Base-by-base conservation (phyloP, 2,113 vertebrate species). In the Polypterus bichir region DNA sequence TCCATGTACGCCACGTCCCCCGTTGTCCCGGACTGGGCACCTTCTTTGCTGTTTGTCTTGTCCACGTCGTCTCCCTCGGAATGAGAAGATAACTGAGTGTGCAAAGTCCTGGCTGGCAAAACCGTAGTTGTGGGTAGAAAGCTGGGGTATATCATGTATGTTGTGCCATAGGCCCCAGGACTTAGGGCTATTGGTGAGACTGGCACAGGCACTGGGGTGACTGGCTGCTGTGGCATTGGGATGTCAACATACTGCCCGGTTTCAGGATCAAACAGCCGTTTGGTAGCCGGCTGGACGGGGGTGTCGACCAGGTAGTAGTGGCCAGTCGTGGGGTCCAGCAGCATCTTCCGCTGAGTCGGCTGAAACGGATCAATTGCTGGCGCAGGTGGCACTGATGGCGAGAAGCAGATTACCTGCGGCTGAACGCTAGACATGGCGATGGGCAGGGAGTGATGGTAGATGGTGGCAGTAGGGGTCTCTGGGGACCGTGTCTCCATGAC, bases 221-320 rank as follows among this genome's bases (percentile, higher is more conserved):
- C 73, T 1, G 85, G 75, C 60, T 81, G 82, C 69, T 83, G 90
- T 0, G 83, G 76, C 76, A 98, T 55, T 0, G 94, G 91, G 44
- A 98, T 83, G 2, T 98, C 93, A 65, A 97, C 91, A 3, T 94
- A 98, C 72, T 97, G 94, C 4, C 94, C 91, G 0, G 92, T 97
- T 70, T 98, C 93, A 0, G 95, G 95, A 69, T 98, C 94, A 62
- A 92, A 97, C 3, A 97, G 89, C 59, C 94, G 86, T 56, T 84
- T 87, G 60, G 90, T 93, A 63, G 87, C 52, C 0, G 84, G 88
- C 68, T 84, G 90, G n/a, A 93, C 73, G 0, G 92, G 94, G 0
- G 92, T 88, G 74, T 98, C 94, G 63, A 98, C 93, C 66, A 97
- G 78, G 73, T 96, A 98, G 77, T 92, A 97, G 73, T 86, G 93